Evolutionary conservation across 2,888 invertebrate genomes (phyloP).

Genomic region (Amiota mariae): DNA sequence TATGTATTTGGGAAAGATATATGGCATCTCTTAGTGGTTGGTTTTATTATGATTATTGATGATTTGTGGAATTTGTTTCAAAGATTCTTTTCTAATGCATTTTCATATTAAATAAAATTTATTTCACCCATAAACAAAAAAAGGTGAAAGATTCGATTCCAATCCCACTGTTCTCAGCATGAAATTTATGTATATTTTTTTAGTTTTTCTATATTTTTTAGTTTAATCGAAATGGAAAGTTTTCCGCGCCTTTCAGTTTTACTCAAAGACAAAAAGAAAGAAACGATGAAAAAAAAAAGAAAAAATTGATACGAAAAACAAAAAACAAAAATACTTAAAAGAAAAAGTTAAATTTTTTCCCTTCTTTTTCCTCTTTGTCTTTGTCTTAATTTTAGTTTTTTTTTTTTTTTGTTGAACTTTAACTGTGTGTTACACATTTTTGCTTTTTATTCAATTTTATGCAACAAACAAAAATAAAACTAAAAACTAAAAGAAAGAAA

Average conservation of each 20-base stretch:
- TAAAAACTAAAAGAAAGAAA: background rate
- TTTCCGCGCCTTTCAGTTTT: slow-evolving; percentile 48
- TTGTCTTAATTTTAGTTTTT: slow-evolving; percentile 1
- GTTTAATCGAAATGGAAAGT: slow-evolving; percentile 56
- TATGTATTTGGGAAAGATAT: background rate
- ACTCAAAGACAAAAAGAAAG: slow-evolving; percentile 54
- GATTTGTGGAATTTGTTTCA: background rate
- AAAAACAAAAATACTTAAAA: background rate
- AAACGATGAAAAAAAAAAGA: background rate
- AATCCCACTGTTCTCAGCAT: background rate
- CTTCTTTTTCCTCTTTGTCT: background rate
- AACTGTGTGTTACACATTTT: slow-evolving; percentile 5
- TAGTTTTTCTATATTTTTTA: too few species aligned
- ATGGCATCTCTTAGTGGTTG: background rate
- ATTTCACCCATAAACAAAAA: background rate
- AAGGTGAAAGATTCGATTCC: background rate
- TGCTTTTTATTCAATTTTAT: slow-evolving; percentile 3
- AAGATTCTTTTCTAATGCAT: background rate
- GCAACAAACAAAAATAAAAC: background rate
- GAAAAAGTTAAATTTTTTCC: background rate
- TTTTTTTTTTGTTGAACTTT: slow-evolving; percentile 20
- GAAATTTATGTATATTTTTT: slow-evolving; percentile 43
- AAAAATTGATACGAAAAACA: background rate
- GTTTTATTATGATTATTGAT: background rate
- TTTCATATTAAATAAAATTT: background rate